Evolutionary conservation across 2,113 vertebrate species (phyloP).

Genomic region (Prunella fulvescens): DNA sequence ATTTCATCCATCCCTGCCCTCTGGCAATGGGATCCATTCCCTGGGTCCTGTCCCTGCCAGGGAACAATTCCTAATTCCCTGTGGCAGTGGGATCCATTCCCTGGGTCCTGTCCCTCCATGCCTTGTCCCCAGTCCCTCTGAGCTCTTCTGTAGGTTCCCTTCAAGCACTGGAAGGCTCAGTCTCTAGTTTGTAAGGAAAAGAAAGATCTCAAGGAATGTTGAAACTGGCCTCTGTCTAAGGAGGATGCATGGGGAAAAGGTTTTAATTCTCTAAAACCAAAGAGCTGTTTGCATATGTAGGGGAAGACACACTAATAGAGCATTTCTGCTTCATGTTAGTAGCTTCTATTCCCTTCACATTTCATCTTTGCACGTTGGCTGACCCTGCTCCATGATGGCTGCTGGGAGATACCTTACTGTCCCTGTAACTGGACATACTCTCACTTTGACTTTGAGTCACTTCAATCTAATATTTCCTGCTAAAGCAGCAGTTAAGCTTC

Average conservation of each 20-base stretch:
- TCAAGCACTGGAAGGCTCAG: background rate
- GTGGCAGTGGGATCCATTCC: background rate
- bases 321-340: accelerated
- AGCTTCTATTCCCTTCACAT: accelerated
- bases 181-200: background rate
- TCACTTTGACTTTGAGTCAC: background rate
- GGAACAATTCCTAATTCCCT: background rate
- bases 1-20: accelerated
- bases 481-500: background rate
- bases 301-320: too few species aligned
- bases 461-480: background rate
- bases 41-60: background rate
- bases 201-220: background rate
- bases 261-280: background rate
- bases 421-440: accelerated
- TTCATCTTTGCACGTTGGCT: accelerated
- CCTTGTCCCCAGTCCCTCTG: background rate
- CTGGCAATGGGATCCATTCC: background rate
- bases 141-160: background rate
- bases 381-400: accelerated
- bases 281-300: accelerated
- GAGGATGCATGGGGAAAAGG: accelerated
- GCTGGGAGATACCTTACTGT: background rate
- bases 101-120: accelerated
- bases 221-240: accelerated